Percentiles rank a stretch among this genome's conserved stretches.
Evolutionary conservation across 2,888 invertebrate species (phyloP).

Genomic region (Mesoligia furuncula): DNA sequence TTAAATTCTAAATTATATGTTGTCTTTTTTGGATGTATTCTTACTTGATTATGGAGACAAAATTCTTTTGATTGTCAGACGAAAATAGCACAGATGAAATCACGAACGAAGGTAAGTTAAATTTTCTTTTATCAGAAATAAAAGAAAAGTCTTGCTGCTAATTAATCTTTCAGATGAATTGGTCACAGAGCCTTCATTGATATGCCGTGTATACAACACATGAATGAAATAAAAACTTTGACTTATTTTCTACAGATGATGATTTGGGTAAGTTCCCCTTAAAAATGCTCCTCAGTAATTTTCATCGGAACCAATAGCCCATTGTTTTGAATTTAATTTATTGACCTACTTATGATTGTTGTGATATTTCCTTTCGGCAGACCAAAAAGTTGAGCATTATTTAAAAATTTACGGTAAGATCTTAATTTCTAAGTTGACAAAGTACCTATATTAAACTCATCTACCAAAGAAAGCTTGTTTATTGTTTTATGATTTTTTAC

Average conservation of each 20-base stretch:
- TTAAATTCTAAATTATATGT: neutral
- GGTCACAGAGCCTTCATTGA: neutral
- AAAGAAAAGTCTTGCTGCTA: too few species aligned
- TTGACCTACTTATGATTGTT: neutral
- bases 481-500: neutral
- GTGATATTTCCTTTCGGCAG: slow-evolving; percentile 5
- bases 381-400: slow-evolving; percentile 2
- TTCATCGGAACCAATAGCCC: neutral
- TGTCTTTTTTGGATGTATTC: neutral
- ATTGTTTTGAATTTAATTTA: neutral
- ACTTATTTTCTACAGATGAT: slow-evolving; percentile 8
- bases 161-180: neutral
- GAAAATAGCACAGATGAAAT: slow-evolving; percentile 4
- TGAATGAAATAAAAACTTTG: neutral
- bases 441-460: neutral
- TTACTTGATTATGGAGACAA: neutral
- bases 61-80: slow-evolving; percentile 9
- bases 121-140: neutral
- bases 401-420: neutral
- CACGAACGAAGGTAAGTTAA: neutral
- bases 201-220: neutral
- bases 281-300: neutral
- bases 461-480: neutral
- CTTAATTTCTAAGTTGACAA: neutral
- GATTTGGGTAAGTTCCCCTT: neutral